Evolutionary conservation across 2,888 invertebrate species (phyloP).

Genomic region (Erebia epiphron): DNA sequence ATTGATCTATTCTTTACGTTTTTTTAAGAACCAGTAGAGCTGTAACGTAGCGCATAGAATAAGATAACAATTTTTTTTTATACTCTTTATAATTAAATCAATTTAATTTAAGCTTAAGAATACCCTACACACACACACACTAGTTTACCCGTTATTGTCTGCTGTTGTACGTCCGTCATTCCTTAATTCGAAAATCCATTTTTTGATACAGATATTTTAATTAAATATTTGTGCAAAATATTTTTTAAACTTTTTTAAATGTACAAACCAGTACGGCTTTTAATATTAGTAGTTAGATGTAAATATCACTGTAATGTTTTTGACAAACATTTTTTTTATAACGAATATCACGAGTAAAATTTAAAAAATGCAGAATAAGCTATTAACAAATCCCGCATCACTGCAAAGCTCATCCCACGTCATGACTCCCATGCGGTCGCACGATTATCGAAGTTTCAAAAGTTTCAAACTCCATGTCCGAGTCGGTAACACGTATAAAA

Average conservation of each 20-base stretch:
- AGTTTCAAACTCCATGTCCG: conserved; percentile 3
- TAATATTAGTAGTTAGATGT: not conserved
- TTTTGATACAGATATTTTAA: no score
- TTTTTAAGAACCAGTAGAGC: not conserved
- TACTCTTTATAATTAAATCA: not conserved
- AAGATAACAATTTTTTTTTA: not conserved
- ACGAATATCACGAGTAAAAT: not conserved
- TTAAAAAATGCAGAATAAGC: not conserved
- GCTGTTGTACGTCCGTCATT: not conserved
- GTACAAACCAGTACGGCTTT: no score
- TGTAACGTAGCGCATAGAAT: not conserved
- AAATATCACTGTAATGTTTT: not conserved
- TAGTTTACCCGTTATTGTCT: not conserved
- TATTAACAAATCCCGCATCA: not conserved
- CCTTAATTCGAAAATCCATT: not conserved
- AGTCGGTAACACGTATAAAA: not conserved
- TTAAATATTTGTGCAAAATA: no score
- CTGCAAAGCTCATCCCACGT: not conserved
- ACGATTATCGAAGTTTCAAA: conserved; percentile 7
- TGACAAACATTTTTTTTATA: not conserved
- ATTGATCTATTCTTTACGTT: conserved; percentile 8
- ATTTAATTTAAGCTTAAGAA: not conserved
- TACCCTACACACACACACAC: no score
- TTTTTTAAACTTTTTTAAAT: no score
- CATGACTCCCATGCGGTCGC: conserved; percentile 3